Conservation (phyloP, 2,113 vertebrate species). For the Lampris incognitus region DNA sequence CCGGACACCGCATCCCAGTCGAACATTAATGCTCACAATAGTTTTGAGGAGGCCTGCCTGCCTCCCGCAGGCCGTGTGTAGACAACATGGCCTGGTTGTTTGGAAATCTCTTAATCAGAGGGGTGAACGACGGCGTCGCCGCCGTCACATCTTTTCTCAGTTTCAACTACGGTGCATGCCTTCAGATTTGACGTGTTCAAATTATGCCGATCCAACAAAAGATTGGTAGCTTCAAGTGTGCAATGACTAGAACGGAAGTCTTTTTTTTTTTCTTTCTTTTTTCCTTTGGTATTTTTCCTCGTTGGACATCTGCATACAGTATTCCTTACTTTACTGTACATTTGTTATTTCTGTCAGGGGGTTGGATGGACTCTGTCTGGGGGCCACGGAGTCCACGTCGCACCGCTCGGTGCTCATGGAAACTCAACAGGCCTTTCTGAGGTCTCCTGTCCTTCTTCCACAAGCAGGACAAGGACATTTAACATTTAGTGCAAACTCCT, state of each 20-base stretch:
- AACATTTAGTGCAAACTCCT: conserved; percentile 86
- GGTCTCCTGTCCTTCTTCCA: conserved; percentile 74
- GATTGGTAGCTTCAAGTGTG: conserved; percentile 71
- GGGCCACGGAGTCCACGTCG: conserved; percentile 64
- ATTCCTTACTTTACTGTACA: conserved; percentile 63
- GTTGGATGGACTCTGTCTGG: conserved; percentile 68
- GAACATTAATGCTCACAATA: conserved; percentile 19
- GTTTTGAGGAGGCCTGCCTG: conserved; percentile 41
- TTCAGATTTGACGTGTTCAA: conserved; percentile 52
- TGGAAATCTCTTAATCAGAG: conserved; percentile 49
- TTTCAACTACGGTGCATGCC: conserved; percentile 34
- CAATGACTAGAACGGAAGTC: conserved; percentile 54
- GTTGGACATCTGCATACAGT: conserved; percentile 58
- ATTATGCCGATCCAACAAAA: conserved; percentile 53
- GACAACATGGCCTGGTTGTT: conserved; percentile 43
- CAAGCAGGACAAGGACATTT: conserved; percentile 81
- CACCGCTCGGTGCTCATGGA: conserved; percentile 71
- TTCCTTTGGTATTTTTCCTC: conserved; percentile 77
- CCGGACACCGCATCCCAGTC: conserved; percentile 30
- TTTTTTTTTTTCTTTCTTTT: conserved; percentile 42
- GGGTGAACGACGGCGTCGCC: conserved; percentile 30
- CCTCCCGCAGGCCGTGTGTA: conserved; percentile 30
- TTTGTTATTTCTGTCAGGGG: conserved; percentile 60
- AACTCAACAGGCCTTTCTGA: conserved; percentile 76
- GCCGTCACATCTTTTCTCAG: conserved; percentile 17